Conservation (phyloP, 64 coral and sea anemone species). For the Orbicella faveolata region DNA sequence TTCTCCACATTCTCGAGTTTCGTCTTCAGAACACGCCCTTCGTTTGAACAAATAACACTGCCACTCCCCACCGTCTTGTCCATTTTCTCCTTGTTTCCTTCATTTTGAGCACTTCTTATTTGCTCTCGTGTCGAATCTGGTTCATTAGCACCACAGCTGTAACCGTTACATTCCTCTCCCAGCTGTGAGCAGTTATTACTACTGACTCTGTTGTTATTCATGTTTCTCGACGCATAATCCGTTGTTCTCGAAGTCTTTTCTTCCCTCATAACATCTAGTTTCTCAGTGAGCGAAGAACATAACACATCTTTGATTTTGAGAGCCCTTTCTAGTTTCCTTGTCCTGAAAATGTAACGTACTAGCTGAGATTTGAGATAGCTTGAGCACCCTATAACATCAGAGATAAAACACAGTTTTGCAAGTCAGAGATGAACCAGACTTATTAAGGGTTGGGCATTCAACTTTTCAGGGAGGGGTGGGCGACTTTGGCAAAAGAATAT, state of each 20-base stretch:
- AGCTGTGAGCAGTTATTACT: not conserved
- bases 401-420: too few relatives aligned
- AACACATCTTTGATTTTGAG: slow-evolving; percentile 52
- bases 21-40: slow-evolving; percentile 35
- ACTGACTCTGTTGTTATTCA: slow-evolving; percentile 46
- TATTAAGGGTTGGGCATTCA: too few relatives aligned
- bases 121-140: not conserved
- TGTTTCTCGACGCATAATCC: slow-evolving; percentile 5
- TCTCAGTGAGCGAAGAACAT: slow-evolving; percentile 58
- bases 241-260: slow-evolving; percentile 31
- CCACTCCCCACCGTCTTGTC: slow-evolving; percentile 6
- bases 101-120: slow-evolving; percentile 23
- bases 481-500: too few relatives aligned
- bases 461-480: too few relatives aligned
- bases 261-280: slow-evolving; percentile 83
- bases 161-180: not conserved
- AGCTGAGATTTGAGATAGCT: not conserved
- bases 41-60: slow-evolving; percentile 19
- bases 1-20: slow-evolving; percentile 52
- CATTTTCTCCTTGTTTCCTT: slow-evolving; percentile 12
- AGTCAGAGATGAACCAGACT: too few relatives aligned
- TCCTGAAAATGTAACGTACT: slow-evolving; percentile 34
- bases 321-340: slow-evolving; percentile 59
- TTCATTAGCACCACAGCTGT: not conserved
- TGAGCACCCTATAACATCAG: slow-evolving; percentile 10